Evolutionary conservation across 2,888 invertebrate species (phyloP), one percentile per base, ranked within the genome.

Genomic region (Trissoscelio sp.): DNA sequence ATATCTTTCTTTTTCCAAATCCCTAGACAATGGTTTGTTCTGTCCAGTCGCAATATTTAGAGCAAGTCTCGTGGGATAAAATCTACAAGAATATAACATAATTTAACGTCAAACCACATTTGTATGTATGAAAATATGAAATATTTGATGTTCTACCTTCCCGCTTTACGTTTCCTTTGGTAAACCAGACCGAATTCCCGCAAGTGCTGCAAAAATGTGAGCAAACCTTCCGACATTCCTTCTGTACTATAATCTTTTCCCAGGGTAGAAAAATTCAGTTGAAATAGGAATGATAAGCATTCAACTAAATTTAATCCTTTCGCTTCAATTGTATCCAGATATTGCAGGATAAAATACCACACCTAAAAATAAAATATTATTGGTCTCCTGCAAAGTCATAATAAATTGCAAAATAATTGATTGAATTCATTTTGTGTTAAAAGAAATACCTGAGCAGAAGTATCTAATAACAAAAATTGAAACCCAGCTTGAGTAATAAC

Each of bases 211-310:
- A 99, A 92, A 89, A 99, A 98, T 66, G 96, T 95, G 75, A 97
- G 92, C 92, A 98, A 95, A 79, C 96, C 95, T 85, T 96, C 95
- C 87, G 95, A 96, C 96, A 98, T 96, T 1, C 97, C 97, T 88
- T 98, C 98, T 0, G 98, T 98, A 88, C 98, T 98, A 91, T 99
- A 99, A 92, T 98, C 98, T 93, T 97, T 97, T 77, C 98, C 99
- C 3, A 98, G 93, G 0, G 97, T 97, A 75, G 97, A 97, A 92
- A 99, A 98, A 91, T 97, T 98, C 70, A 99, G 93, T 92, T 98
- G 98, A 91, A 99, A 98, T n/a, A 99, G 92, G 92, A 99, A 98
- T 9, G 97, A 96, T 39, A 99, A 93, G 90, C 98, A 98, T 89
- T 98, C 98, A 0, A 97, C 96, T 1, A 98, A 93, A 90, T 96